Conservation (phyloP, 2,113 vertebrate species). For the Platysteira castanea region DNA sequence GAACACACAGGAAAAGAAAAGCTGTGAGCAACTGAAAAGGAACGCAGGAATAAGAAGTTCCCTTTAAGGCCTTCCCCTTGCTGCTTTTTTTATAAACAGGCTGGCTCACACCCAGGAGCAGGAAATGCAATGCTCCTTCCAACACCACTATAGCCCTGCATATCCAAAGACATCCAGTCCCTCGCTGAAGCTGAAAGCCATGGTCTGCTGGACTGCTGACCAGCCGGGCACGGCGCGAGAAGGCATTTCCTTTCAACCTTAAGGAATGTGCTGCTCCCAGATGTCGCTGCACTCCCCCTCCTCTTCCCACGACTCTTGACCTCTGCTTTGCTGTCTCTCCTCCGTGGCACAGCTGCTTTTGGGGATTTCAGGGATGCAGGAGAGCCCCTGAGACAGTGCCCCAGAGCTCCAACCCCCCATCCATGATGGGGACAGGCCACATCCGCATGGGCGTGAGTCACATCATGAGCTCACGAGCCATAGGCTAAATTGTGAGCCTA, state of each 20-base stretch:
- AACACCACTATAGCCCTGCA: not conserved
- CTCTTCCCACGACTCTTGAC: constrained; percentile 55
- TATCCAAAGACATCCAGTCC: not conserved
- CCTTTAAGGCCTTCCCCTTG: constrained; percentile 25
- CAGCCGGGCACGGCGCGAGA: rapidly evolving
- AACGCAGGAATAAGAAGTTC: not conserved
- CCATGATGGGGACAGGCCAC: not conserved
- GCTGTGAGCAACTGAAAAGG: not conserved
- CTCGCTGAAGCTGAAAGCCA: not conserved
- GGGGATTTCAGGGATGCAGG: not conserved
- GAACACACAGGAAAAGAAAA: not conserved
- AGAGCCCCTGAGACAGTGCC: not conserved
- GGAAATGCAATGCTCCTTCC: constrained; percentile 30
- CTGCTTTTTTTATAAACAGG: not conserved
- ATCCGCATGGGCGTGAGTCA: not conserved
- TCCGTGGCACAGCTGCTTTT: not conserved
- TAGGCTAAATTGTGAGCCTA: not conserved
- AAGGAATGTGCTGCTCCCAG: constrained; percentile 18
- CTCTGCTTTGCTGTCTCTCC: not conserved
- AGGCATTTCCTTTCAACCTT: constrained; percentile 38
- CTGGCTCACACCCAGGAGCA: constrained; percentile 20
- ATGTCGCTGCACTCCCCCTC: not conserved
- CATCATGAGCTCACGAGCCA: not conserved
- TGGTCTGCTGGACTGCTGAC: not conserved
- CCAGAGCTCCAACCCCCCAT: not conserved